Base-by-base conservation (phyloP, 2,888 invertebrate genomes). In the Caenorhabditis wallacei region DNA sequence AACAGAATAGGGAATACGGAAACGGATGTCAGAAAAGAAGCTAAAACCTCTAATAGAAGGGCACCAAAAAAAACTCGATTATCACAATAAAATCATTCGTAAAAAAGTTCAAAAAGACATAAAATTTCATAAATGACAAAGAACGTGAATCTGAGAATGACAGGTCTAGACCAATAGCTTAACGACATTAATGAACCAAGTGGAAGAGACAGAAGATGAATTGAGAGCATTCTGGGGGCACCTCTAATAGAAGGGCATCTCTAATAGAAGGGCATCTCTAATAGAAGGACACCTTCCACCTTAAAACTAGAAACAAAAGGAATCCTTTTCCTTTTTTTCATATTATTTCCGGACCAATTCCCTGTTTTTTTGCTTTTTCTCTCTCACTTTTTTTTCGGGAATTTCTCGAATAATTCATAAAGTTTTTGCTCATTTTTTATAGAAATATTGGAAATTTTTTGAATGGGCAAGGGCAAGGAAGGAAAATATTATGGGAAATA, bases 301-400 rank as follows among this genome's bases (percentile, higher is more conserved):
- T 10, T 2, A 37, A 37, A 37, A 37, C 37, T 37, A n/a, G n/a
- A n/a, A n/a, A n/a, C n/a, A n/a, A n/a, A n/a, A n/a, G n/a, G n/a
- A n/a, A n/a, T 37, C 37, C 37, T 7, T 7, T 10, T 37, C 37
- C 10, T n/a, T n/a, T n/a, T n/a, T n/a, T n/a, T 24, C 53, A 22
- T 53, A 53, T 53, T 53, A 53, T 53, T 53, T 53, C 53, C 53
- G 53, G 53, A 11, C 22, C 53, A 53, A 8, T 53, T 53, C 24
- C 24, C 20, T 53, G 10, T 53, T 22, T 53, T 22, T 16, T 43
- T 13, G 2, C 43, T 13, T 2, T 10, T 10, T 4, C 37, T n/a
- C n/a, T n/a, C 37, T 7, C 37, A 37, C 37, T 37, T 37, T 51
- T 1, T n/a, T 4, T 51, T n/a, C n/a, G n/a, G n/a, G 30, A 8